Evolutionary conservation across 2,888 invertebrate genomes (phyloP).

Genomic region (Cataglyphis altisquamis): DNA sequence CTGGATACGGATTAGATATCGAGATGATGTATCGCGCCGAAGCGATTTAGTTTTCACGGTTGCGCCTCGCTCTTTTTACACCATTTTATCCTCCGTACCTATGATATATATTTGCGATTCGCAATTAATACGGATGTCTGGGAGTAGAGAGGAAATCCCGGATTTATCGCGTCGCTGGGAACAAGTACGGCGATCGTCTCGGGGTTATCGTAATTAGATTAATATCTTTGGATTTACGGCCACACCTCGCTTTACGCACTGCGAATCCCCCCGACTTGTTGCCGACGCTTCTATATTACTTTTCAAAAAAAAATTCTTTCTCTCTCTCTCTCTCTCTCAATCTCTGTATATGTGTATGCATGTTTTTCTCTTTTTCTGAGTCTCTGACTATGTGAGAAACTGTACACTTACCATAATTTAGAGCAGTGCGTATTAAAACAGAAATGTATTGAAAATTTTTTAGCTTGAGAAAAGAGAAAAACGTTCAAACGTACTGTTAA

Average conservation of each 20-base stretch:
- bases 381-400: slow-evolving; percentile 19
- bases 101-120: slow-evolving; percentile 6
- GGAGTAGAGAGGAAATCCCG: slow-evolving; percentile 18
- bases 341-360: background rate
- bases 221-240: slow-evolving; percentile 47
- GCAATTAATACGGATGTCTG: slow-evolving; percentile 49
- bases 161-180: slow-evolving; percentile 41
- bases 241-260: slow-evolving; percentile 5
- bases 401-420: background rate
- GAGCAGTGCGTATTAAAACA: background rate
- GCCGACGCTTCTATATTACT: slow-evolving; percentile 16
- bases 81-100: background rate
- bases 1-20: slow-evolving; percentile 66
- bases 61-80: slow-evolving; percentile 11
- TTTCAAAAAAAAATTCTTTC: slow-evolving; percentile 3
- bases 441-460: slow-evolving; percentile 21
- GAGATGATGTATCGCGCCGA: slow-evolving; percentile 26
- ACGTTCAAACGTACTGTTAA: slow-evolving; percentile 61
- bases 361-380: background rate
- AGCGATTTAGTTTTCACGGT: slow-evolving; percentile 56
- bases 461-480: slow-evolving; percentile 10
- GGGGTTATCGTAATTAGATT: slow-evolving; percentile 54
- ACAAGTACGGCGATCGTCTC: slow-evolving; percentile 33
- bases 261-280: background rate
- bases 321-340: background rate